Evolutionary conservation across 1,140 invertebrate genomes (phyloP).

Genomic region (Harlomillsia oculata): DNA sequence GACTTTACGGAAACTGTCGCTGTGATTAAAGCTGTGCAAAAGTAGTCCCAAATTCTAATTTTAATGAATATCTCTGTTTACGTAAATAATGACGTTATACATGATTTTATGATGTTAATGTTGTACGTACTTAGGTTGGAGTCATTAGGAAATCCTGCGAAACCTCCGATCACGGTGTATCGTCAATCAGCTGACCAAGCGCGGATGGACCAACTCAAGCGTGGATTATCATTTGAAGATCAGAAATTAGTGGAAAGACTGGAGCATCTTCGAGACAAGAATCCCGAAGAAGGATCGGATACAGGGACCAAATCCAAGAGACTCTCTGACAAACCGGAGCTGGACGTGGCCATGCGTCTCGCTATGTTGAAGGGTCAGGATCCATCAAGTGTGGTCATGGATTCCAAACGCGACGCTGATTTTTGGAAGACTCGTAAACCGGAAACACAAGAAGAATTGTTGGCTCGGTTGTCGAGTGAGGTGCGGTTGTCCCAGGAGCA

Average conservation of each 20-base stretch:
- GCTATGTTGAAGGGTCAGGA: constrained; percentile 33
- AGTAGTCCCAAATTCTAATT: constrained; percentile 9
- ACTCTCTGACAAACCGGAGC: constrained; percentile 22
- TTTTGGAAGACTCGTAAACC: constrained; percentile 45
- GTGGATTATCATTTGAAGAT: constrained; percentile 42
- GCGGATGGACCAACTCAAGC: constrained; percentile 39
- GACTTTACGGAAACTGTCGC: constrained; percentile 3
- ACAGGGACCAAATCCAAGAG: not conserved
- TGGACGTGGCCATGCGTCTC: constrained; percentile 34
- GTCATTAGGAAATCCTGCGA: constrained; percentile 41
- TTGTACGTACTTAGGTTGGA: constrained; percentile 36
- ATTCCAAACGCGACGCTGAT: not conserved
- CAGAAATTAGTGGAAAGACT: constrained; percentile 50
- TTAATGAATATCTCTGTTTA: not conserved
- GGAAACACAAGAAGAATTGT: constrained; percentile 51
- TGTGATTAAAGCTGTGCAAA: constrained; percentile 17
- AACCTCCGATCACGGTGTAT: constrained; percentile 45
- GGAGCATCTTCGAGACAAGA: constrained; percentile 48
- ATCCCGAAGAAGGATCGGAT: not conserved
- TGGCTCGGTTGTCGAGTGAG: constrained; percentile 51
- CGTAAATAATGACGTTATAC: not conserved
- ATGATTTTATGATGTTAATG: not conserved
- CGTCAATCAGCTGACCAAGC: constrained; percentile 37
- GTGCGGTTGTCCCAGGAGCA: constrained; percentile 43
- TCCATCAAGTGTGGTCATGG: too few species aligned